Conservation (phyloP, 1,140 invertebrate species). For the Tyrophagus putrescentiae region DNA sequence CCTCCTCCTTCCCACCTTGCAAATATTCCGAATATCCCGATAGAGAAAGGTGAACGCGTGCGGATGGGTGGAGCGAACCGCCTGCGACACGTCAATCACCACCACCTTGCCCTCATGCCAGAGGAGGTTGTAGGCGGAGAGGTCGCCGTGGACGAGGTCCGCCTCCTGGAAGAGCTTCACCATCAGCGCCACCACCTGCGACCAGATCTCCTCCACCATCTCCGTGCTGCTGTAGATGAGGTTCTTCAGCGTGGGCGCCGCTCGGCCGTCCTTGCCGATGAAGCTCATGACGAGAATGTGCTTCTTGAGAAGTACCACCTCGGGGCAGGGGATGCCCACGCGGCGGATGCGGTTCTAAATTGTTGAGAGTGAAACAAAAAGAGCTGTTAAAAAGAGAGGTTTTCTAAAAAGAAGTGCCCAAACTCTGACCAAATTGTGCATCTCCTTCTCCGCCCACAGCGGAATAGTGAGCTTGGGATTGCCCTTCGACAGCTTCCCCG, state of each 20-base stretch:
- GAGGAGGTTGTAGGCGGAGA: constrained; percentile 80
- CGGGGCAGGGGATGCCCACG: constrained; percentile 53
- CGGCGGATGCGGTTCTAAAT: constrained; percentile 28
- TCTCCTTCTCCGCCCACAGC: constrained; percentile 85
- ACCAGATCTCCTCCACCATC: constrained; percentile 12
- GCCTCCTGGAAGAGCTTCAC: constrained; percentile 57
- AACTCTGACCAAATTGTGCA: constrained; percentile 57
- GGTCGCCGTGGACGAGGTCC: constrained; percentile 70
- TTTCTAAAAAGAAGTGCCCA: not conserved
- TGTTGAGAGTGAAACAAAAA: not conserved
- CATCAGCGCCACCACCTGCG: constrained; percentile 39
- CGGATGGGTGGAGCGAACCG: constrained; percentile 66
- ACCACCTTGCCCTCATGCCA: constrained; percentile 61
- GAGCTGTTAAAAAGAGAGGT: not conserved
- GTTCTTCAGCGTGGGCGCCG: constrained; percentile 71
- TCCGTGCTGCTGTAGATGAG: constrained; percentile 33
- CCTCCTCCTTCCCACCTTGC: constrained; percentile 10
- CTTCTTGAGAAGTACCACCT: constrained; percentile 64
- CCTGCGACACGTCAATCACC: constrained; percentile 79
- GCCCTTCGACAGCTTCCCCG: constrained; percentile 45
- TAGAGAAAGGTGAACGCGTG: constrained; percentile 60
- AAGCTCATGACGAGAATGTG: constrained; percentile 78
- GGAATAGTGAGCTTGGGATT: constrained; percentile 65
- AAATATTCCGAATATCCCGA: constrained; percentile 62
- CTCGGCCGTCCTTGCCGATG: constrained; percentile 55